Evolutionary conservation across 1,140 invertebrate species (phyloP), one percentile per base, ranked within the genome.

Genomic region (Cydia strobilella): DNA sequence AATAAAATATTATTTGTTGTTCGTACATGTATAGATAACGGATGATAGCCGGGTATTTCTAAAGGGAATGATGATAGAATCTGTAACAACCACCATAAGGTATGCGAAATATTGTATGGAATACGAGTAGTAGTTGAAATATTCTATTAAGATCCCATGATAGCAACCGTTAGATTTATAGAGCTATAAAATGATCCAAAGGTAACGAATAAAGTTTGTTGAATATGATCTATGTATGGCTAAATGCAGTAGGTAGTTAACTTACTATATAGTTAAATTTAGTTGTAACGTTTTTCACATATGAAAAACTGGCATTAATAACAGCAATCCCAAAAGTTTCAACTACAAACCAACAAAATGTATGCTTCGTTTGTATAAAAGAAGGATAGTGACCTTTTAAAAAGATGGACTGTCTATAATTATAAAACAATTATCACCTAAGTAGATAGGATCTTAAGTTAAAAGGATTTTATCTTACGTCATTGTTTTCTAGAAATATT

Each of bases 1-100:
- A 39, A 69, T 69, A 69, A 69, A 69, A 65, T 27, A 35, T 59
- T 74, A 77, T 77, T 35, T 74, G 65, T 74, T 74, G 39, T 48
- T 27, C 39, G 75, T 18, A 76, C 45, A 74, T 39, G 71, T 71
- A 27, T 31, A 69, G 72, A 75, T 54, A 27, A 20, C 74, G 66
- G 48, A 35, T 20, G 31, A 42, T 69, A 39, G 25, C 27, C n/a
- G 63, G 27, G 31, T 35, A 69, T 69, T 35, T 2, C 65, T 69
- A 69, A 35, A 35, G 65, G 27, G 27, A 35, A 69, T 35, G 31
- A 69, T 35, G 31, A 39, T 69, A 35, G 27, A 35, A 18, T 69
- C 65, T 39, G 27, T 42, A 39, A 69, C 31, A 69, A 35, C 15
- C 65, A 31, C 31, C 65, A 10, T n/a, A 12, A 35, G 3, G 27